Base-by-base conservation (phyloP, 2,797 vertebrate species). In the Muscicapa striata region DNA sequence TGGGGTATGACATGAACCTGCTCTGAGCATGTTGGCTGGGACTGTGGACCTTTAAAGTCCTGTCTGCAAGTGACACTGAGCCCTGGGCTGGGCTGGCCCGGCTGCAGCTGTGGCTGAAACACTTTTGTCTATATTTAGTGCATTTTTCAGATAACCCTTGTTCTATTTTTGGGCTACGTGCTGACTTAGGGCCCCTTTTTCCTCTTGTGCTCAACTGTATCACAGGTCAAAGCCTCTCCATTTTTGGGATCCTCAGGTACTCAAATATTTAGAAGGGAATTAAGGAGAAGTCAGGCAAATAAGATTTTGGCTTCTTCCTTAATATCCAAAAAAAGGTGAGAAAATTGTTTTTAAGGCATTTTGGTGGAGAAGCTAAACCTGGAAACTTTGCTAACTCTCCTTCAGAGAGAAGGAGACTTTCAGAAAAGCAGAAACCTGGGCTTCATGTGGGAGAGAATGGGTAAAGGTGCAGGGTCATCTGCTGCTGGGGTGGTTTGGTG, bases 121-220 rank as follows among this genome's bases (percentile, higher is more conserved):
- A 0, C 62, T 88, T 89, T 94, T 90, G 83, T 90, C 95, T 97
- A 96, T 97, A 95, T 90, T 96, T 96, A 97, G 97, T 64, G 89
- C 95, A 94, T 96, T 97, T 96, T 96, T 86, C 85, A 96, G 95
- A 96, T 94, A 95, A 87, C 63, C 87, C 64, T 93, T 0, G 0
- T 57, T 84, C 93, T 96, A 84, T 96, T 95, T 93, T 88, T 46
- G 76, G 89, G 29, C 59, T 55, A 9, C 54, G 62, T 87, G 59
- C 75, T 79, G 80, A 85, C 49, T 94, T 84, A 74, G 63, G 76
- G 68, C 48, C 27, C 40, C 48, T 49, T 62, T 82, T 59, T 70
- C 41, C 64, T 81, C 54, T 78, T 67, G 51, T 59, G 59, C 41
- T 90, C n/a, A 29, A 27, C 43, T 82, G 66, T 36, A 45, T 59